Evolutionary conservation across 2,113 vertebrate genomes (phyloP).

Genomic region (Elaphurus davidianus): DNA sequence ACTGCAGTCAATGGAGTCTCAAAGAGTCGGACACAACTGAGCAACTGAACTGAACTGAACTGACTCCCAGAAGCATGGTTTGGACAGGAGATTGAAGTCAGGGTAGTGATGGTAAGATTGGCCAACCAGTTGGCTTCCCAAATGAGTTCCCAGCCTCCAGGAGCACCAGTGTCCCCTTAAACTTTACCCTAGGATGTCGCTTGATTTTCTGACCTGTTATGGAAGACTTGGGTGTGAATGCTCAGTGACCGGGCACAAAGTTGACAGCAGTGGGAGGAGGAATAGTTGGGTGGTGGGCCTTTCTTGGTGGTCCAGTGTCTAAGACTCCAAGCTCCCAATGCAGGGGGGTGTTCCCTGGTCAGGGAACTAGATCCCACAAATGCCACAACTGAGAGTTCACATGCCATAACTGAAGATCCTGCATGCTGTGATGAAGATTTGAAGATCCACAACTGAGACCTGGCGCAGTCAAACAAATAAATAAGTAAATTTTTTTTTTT

Average conservation of each 20-base stretch:
- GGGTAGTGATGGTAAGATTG: not conserved
- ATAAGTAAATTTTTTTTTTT: not conserved
- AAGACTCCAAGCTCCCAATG: not conserved
- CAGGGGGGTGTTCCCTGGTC: not conserved
- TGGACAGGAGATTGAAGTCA: not conserved
- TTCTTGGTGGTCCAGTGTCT: not conserved
- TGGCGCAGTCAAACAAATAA: accelerated
- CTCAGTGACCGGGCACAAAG: not conserved
- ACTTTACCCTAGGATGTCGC: not conserved
- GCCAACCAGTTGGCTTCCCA: not conserved
- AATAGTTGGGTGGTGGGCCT: not conserved
- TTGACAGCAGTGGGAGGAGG: not conserved
- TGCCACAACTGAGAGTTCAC: not conserved
- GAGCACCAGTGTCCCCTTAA: not conserved
- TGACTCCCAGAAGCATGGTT: not conserved
- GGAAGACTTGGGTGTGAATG: not conserved
- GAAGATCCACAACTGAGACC: not conserved
- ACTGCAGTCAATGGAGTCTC: accelerated
- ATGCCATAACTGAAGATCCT: not conserved
- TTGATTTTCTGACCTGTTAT: not conserved
- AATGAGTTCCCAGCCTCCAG: not conserved
- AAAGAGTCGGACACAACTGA: not conserved
- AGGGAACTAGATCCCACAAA: not conserved
- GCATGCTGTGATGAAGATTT: not conserved
- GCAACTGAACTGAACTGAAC: not conserved